These are phyloP conservation scores for Heterotilapia buettikoferi DNA, from an alignment of 2,113 vertebrate genomes.

Conservation along the genomic window DNA sequence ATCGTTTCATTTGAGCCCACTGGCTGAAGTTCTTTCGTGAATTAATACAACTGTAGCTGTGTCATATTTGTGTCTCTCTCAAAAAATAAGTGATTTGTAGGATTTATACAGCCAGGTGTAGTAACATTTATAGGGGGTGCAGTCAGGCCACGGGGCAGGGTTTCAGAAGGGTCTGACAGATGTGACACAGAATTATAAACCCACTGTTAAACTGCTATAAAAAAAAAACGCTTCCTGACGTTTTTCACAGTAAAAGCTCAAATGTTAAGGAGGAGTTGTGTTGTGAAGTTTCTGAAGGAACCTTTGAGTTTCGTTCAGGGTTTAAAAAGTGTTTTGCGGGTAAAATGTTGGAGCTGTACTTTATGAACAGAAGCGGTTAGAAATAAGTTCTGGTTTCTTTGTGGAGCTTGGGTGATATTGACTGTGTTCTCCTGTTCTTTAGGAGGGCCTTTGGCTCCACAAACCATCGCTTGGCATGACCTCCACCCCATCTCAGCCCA, in stretches of 20 bases:
- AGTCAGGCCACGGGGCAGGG: background rate
- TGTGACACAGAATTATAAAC: background rate
- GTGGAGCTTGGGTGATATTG: background rate
- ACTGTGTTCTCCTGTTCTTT: background rate
- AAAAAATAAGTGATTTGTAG: background rate
- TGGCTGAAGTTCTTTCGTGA: background rate
- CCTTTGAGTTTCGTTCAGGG: background rate
- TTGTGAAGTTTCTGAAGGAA: background rate
- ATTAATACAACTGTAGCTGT: background rate
- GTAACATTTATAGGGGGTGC: background rate
- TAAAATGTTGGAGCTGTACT: background rate
- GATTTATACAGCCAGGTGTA: background rate
- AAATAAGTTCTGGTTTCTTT: background rate
- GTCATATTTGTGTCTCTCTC: background rate
- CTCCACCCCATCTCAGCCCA: conserved; percentile 5
- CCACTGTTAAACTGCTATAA: background rate
- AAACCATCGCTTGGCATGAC: conserved; percentile 30
- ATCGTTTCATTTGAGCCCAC: background rate
- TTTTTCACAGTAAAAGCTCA: background rate
- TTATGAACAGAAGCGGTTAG: background rate
- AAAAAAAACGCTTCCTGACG: accelerated
- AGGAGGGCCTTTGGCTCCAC: conserved; percentile 69
- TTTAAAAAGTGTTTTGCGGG: background rate
- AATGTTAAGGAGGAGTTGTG: background rate
- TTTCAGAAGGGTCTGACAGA: background rate